Evolutionary conservation across 2,797 vertebrate genomes (phyloP), one percentile per base, ranked within the genome.

Genomic region (Paedocypris micromegethes): DNA sequence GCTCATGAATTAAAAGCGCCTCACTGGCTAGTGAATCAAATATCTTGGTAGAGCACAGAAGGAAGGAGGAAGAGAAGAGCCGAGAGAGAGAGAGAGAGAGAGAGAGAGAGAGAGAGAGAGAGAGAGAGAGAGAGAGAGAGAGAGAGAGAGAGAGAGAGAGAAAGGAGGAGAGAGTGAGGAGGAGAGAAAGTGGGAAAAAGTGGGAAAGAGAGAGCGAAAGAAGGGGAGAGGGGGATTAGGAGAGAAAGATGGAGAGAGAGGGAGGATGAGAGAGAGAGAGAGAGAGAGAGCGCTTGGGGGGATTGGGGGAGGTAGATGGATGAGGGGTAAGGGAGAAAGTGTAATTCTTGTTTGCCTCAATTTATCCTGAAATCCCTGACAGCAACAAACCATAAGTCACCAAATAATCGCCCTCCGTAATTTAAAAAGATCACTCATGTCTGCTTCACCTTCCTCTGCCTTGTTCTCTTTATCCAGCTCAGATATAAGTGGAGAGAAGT

Each of bases 361-460:
- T 89, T 84, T 79, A 83, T 90, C 84, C 82, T 75, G 70, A 58
- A 58, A 75, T 72, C 64, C 68, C 72, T 77, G 87, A 86, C 88
- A 89, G 84, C 82, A 78, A 81, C 75, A 79, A 73, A 82, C 86
- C 88, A 88, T 89, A 87, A 88, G 80, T 89, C 87, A 89, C 80
- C 83, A 83, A 86, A 87, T 85, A 83, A 90, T 87, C 84, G 83
- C 85, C 81, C 81, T 85, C 80, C 77, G 80, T 87, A 86, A 87
- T 87, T 89, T 82, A 85, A 70, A 79, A 76, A 73, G 76, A 82
- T 80, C 77, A 76, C 76, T 81, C 6, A 64, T 74, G 78, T 84
- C 84, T 80, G 72, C 70, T 66, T 81, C 74, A 80, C 80, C 70
- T 70, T 58, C 64, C 81, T 81, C 76, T 83, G 82, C 85, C 85